Conservation (phyloP, 2,113 vertebrate genomes). For the Grus americana region DNA sequence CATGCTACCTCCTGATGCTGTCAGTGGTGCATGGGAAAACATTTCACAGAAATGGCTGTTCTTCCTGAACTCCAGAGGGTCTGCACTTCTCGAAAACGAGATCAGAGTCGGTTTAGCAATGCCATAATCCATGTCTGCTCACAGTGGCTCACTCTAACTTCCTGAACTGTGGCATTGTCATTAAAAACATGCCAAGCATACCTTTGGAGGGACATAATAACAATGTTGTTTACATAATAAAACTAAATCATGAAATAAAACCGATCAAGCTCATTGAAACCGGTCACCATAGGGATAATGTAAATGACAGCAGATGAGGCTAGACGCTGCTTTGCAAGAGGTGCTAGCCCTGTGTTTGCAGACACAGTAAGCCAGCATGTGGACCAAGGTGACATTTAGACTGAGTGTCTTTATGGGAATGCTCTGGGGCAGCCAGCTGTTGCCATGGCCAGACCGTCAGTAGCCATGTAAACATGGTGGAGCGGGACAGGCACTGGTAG, state of each 20-base stretch:
- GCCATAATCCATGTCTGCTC: background rate
- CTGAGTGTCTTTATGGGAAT: background rate
- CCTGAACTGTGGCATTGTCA: background rate
- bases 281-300: background rate
- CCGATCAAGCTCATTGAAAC: background rate
- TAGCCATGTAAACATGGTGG: background rate
- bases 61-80: background rate
- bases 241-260: background rate
- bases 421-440: background rate
- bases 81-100: accelerated
- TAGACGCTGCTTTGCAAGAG: accelerated
- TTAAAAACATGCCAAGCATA: background rate
- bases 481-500: accelerated
- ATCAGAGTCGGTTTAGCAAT: background rate
- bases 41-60: background rate
- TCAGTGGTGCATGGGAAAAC: background rate
- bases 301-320: background rate
- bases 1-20: background rate
- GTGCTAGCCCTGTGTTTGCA: background rate
- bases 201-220: background rate
- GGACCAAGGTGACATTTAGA: background rate
- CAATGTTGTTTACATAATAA: background rate
- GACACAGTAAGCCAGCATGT: background rate
- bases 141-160: background rate
- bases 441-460: background rate